Conservation (phyloP, 2,113 vertebrate species). For the Seriola dumerili region DNA sequence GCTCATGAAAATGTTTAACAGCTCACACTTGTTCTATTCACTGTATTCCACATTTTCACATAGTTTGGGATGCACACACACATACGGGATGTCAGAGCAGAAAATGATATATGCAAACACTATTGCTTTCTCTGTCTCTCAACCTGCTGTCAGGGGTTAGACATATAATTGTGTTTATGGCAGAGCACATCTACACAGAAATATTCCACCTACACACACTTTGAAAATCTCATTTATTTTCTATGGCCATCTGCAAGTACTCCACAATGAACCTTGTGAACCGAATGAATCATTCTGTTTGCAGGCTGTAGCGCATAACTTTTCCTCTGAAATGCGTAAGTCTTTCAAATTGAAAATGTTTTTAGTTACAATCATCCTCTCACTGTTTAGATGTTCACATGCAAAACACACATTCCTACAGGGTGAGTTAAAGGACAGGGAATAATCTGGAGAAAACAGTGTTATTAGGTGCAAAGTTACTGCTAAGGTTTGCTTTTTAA, state of each 20-base stretch:
- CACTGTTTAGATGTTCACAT: slow-evolving; percentile 17
- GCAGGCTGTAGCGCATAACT: slow-evolving; percentile 50
- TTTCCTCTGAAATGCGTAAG: slow-evolving; percentile 56
- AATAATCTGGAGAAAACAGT: background rate
- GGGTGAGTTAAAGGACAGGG: slow-evolving; percentile 35
- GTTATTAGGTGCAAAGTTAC: background rate
- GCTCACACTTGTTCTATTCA: slow-evolving; percentile 12
- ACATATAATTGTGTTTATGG: slow-evolving; percentile 80
- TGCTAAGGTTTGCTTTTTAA: background rate
- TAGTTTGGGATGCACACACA: background rate
- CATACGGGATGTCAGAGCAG: slow-evolving; percentile 20
- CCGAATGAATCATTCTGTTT: slow-evolving; percentile 72
- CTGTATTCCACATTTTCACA: slow-evolving; percentile 16
- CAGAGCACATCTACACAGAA: slow-evolving; percentile 62
- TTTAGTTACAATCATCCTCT: slow-evolving; percentile 47
- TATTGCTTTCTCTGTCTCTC: slow-evolving; percentile 70
- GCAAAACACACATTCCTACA: background rate
- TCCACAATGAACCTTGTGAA: slow-evolving; percentile 77
- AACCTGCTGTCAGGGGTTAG: slow-evolving; percentile 76
- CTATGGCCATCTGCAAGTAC: slow-evolving; percentile 75
- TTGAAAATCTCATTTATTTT: slow-evolving; percentile 82
- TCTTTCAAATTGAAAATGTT: slow-evolving; percentile 64
- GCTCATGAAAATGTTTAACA: slow-evolving; percentile 24
- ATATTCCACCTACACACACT: slow-evolving; percentile 83
- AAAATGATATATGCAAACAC: slow-evolving; percentile 62